Evolutionary conservation across 1,140 invertebrate genomes (phyloP), one percentile per base, ranked within the genome.

Genomic region (Neodiprion lecontei): DNA sequence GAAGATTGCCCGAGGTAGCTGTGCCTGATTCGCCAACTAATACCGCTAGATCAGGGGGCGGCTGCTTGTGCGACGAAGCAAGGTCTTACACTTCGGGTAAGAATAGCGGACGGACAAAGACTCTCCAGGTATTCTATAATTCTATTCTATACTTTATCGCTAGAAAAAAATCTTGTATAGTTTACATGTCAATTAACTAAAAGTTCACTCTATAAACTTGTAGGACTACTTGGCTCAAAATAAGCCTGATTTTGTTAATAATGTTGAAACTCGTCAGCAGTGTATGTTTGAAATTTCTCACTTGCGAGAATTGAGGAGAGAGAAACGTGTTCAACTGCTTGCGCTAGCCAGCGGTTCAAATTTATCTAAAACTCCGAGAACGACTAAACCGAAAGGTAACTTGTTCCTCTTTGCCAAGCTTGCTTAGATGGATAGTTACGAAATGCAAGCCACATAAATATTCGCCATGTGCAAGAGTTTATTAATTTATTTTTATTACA

Each of bases 211-310:
- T 14, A 23, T 72, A 17, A 73, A 70, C 67, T 83, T 83, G 50
- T 48, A 89, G 87, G 88, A 88, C 74, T 89, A 85, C 73, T 83
- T 89, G 73, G 77, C 75, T 8, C 82, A 72, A 49, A 89, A 88
- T 61, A 87, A 86, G 75, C 87, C 87, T n/a, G 81, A 82, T 17
- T 89, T 88, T 74, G 76, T 87, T 21, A 80, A 85, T 50, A 85
- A 87, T 75, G 82, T 86, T n/a, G 87, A 89, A 73, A 87, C 80
- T 9, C 84, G 88, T 17, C 80, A 83, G 14, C 86, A 85, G 10
- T 88, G 86, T 72, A 82, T 89, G 76, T 83, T 81, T 0, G 87
- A 89, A 78, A 84, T 89, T 74, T 84, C 82, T 48, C 81, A 87
- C 12, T 72, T 89, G 14, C 80, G 87, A 9, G 80, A 86, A 68